Evolutionary conservation across 2,113 vertebrate species (phyloP).

Genomic region (Cyrtonyx montezumae): DNA sequence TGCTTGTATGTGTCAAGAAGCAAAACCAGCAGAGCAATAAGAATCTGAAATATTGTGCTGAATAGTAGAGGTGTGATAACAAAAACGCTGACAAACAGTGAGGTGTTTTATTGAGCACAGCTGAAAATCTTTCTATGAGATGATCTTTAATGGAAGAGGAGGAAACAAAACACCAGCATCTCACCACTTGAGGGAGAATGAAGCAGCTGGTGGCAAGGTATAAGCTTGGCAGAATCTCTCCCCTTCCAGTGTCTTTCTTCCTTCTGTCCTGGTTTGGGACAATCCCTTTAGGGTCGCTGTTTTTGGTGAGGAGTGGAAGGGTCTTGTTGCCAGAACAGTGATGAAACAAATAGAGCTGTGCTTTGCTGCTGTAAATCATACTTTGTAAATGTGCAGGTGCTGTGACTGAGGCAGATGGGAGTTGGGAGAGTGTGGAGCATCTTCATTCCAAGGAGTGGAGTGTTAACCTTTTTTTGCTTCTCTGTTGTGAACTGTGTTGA

Average conservation of each 20-base stretch:
- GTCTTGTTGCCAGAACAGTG: not conserved
- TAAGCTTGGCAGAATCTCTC: not conserved
- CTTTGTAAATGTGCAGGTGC: not conserved
- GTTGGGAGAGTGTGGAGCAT: not conserved
- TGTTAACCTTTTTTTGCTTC: not conserved
- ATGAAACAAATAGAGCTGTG: not conserved
- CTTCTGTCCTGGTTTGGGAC: not conserved
- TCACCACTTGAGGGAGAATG: not conserved
- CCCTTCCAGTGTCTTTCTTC: not conserved
- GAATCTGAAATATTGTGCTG: conserved; percentile 41
- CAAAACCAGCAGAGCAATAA: conserved; percentile 28
- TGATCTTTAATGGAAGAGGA: conserved; percentile 30
- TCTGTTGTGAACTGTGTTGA: not conserved
- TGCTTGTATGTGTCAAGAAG: conserved; percentile 44
- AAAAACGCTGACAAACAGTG: not conserved
- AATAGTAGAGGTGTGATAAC: conserved; percentile 51
- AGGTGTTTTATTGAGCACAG: conserved; percentile 47
- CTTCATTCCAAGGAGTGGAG: rapidly evolving
- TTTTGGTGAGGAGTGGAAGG: not conserved
- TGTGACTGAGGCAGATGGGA: not conserved
- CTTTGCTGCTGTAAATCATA: not conserved
- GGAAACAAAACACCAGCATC: conserved; percentile 10
- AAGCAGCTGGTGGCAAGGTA: not conserved
- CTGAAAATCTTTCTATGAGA: conserved; percentile 43
- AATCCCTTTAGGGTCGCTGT: not conserved